These are phyloP conservation scores for Heterodera schachtii DNA, from an alignment of 1,140 invertebrate genomes.

Conservation along the genomic window DNA sequence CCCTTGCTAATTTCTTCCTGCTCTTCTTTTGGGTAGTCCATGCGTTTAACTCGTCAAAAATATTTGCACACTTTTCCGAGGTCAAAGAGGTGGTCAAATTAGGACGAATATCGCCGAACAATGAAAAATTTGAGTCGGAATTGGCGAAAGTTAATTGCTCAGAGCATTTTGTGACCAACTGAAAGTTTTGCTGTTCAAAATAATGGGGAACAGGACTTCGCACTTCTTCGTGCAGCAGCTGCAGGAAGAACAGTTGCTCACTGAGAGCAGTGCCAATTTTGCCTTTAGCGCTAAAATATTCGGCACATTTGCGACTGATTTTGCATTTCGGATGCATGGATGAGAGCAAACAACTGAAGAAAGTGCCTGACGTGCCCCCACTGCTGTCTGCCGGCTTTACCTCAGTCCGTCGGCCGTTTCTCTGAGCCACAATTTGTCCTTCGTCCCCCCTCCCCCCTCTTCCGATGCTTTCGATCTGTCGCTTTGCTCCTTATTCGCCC, in stretches of 20 bases:
- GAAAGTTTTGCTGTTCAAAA: neutral
- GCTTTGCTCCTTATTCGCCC: conserved; percentile 34
- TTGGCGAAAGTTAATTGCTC: neutral
- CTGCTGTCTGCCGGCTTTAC: neutral
- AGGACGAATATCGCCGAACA: neutral
- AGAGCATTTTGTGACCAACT: neutral
- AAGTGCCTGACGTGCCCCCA: neutral
- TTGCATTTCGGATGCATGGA: neutral
- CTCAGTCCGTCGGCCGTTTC: neutral
- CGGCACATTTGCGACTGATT: conserved; percentile 25
- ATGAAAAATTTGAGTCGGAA: neutral
- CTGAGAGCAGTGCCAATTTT: conserved; percentile 31
- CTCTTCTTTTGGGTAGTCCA: conserved; percentile 18
- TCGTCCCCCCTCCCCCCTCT: conserved; percentile 22
- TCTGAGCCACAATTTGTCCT: neutral
- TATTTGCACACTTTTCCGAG: conserved; percentile 43
- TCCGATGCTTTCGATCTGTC: conserved; percentile 4
- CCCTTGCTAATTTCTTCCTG: conserved; percentile 26
- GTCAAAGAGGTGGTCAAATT: conserved; percentile 26
- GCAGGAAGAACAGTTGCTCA: conserved; percentile 32
- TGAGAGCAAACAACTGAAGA: neutral
- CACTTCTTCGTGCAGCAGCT: neutral
- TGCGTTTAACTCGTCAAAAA: conserved; percentile 36
- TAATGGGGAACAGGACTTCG: neutral
- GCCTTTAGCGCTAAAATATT: conserved; percentile 20